phyloP scores from a whole-genome alignment of 2,113 vertebrate genomes.

The Oenanthe melanoleuca region DNA sequence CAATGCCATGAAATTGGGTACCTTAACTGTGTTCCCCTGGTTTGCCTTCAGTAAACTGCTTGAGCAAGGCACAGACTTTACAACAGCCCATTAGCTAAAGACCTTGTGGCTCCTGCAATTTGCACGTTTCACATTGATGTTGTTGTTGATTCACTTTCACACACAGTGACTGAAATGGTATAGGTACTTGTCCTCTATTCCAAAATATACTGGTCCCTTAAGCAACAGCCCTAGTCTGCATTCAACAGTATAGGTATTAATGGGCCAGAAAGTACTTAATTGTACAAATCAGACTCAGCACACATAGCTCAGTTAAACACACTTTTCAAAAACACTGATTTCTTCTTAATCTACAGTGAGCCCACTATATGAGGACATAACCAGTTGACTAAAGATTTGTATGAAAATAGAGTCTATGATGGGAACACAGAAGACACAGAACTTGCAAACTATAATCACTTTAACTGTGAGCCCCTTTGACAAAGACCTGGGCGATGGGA shows the following conservation, averaged over 20 bases:
- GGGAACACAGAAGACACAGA: not conserved
- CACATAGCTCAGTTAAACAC: not conserved
- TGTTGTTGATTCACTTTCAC: not conserved
- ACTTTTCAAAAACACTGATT: not conserved
- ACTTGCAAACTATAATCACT: not conserved
- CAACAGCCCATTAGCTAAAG: not conserved
- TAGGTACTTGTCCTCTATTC: not conserved
- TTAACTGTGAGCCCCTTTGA: not conserved
- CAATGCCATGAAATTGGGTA: not conserved
- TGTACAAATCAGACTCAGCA: not conserved
- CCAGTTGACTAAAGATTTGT: not conserved
- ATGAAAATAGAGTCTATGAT: not conserved
- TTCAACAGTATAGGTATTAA: not conserved
- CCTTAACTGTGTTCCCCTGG: not conserved
- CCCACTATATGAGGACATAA: not conserved
- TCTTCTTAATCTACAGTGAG: not conserved
- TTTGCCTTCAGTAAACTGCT: not conserved
- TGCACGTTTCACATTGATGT: not conserved
- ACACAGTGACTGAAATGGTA: not conserved
- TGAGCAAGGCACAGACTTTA: not conserved
- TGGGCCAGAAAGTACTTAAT: not conserved
- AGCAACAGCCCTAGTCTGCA: not conserved
- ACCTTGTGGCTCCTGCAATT: not conserved
- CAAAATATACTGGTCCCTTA: not conserved
- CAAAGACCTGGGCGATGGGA: not conserved